These are phyloP conservation scores for Actinia tenebrosa DNA, from an alignment of 64 coral and sea anemone genomes.

Conservation along the genomic window DNA sequence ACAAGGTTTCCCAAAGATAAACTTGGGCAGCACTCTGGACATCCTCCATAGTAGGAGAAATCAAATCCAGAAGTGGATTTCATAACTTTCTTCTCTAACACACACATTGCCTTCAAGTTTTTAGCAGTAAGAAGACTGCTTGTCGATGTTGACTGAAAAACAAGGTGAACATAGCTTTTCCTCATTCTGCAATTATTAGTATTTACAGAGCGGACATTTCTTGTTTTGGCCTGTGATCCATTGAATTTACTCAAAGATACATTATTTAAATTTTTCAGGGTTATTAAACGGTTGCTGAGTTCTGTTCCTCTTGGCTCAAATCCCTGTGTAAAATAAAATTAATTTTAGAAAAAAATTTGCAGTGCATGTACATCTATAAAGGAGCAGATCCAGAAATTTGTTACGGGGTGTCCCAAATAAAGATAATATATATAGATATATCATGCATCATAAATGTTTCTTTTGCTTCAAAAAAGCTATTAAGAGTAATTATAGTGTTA, in stretches of 20 bases:
- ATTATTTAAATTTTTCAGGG: not conserved
- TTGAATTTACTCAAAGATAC: not conserved
- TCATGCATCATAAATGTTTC: too few species aligned
- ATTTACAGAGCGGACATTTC: not conserved
- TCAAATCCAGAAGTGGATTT: not conserved
- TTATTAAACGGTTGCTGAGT: slow-evolving; percentile 58
- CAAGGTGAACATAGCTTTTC: not conserved
- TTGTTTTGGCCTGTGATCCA: not conserved
- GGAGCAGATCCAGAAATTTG: too few species aligned
- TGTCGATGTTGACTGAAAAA: slow-evolving; percentile 47
- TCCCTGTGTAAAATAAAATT: slow-evolving; percentile 36
- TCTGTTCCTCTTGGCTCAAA: slow-evolving; percentile 90
- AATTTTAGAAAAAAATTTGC: not conserved
- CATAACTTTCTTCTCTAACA: slow-evolving; percentile 51
- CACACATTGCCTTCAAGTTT: slow-evolving; percentile 61
- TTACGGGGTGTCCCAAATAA: too few species aligned
- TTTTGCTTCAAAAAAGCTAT: too few species aligned
- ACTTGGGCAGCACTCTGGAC: slow-evolving; percentile 26
- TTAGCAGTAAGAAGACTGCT: slow-evolving; percentile 40
- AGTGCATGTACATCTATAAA: too few species aligned
- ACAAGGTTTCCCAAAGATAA: slow-evolving; percentile 61
- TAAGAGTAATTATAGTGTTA: too few species aligned
- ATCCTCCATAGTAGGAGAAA: not conserved
- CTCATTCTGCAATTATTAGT: not conserved
- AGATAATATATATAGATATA: too few species aligned